phyloP scores from a whole-genome alignment of 2,113 vertebrate species.

The Microcebus ravelobensis region DNA sequence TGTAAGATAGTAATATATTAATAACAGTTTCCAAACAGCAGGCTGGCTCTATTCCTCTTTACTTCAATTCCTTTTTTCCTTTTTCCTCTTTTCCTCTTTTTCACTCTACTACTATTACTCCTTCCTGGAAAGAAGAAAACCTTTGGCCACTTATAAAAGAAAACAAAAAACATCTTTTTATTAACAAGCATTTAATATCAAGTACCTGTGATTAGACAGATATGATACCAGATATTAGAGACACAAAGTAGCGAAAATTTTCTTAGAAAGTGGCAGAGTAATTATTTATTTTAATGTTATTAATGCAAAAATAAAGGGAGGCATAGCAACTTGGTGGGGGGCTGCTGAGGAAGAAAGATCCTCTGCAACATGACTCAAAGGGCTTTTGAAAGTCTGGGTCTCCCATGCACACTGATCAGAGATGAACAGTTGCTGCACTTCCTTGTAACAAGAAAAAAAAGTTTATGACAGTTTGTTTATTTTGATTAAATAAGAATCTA shows the following conservation, averaged over 20 bases:
- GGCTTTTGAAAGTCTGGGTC: not conserved
- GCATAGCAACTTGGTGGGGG: not conserved
- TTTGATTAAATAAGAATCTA: constrained; percentile 19
- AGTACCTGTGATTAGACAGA: not conserved
- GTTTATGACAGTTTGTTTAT: not conserved
- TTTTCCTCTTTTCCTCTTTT: not conserved
- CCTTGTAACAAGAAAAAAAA: not conserved
- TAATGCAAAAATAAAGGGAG: not conserved
- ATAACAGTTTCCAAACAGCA: not conserved
- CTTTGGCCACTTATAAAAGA: not conserved
- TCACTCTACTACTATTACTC: not conserved
- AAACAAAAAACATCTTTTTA: not conserved
- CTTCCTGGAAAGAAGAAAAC: not conserved
- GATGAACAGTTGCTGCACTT: not conserved
- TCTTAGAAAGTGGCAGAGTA: not conserved
- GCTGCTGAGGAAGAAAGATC: not conserved
- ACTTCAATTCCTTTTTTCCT: not conserved
- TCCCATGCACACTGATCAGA: not conserved
- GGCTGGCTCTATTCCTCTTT: not conserved
- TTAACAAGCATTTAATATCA: not conserved
- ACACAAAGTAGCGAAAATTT: not conserved
- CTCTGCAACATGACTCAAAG: not conserved
- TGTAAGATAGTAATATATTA: not conserved
- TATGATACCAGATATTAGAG: not conserved
- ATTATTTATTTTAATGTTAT: not conserved